Conservation (phyloP, 1,140 invertebrate species). For the Temnothorax nylanderi region DNA sequence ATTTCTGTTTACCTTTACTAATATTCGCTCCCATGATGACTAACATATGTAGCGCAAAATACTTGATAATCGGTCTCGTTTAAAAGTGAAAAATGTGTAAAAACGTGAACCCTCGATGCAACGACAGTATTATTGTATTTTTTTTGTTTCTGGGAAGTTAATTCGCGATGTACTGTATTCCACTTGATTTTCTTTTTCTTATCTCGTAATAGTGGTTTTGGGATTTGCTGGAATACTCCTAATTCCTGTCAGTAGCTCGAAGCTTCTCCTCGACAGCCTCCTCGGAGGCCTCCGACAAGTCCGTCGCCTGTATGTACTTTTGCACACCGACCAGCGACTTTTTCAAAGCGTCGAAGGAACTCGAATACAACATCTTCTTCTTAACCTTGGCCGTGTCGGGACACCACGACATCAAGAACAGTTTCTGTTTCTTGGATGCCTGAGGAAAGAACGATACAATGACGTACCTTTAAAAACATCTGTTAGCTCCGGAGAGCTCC, state of each 20-base stretch:
- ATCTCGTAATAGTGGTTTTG: constrained; percentile 72
- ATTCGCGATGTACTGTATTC: constrained; percentile 79
- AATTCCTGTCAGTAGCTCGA: constrained; percentile 96
- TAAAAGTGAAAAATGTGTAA: constrained; percentile 84
- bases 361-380: constrained; percentile 99
- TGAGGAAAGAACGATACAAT: constrained; percentile 69
- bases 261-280: constrained; percentile 97
- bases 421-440: constrained; percentile 97
- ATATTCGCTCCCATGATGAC: constrained; percentile 70
- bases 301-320: constrained; percentile 98
- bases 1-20: constrained; percentile 68
- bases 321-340: constrained; percentile 97
- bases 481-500: neutral
- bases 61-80: constrained; percentile 81
- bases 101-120: constrained; percentile 82
- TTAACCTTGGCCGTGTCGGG: constrained; percentile 98
- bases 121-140: constrained; percentile 76
- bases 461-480: neutral
- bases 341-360: constrained; percentile 98
- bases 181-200: constrained; percentile 78
- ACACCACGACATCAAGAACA: constrained; percentile 99
- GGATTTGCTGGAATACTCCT: constrained; percentile 83
- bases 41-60: constrained; percentile 77
- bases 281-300: constrained; percentile 95
- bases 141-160: constrained; percentile 78